Percentiles rank a stretch among this genome's conserved stretches.
Evolutionary conservation across 2,113 vertebrate genomes (phyloP).

Genomic region (Amazona vittata): DNA sequence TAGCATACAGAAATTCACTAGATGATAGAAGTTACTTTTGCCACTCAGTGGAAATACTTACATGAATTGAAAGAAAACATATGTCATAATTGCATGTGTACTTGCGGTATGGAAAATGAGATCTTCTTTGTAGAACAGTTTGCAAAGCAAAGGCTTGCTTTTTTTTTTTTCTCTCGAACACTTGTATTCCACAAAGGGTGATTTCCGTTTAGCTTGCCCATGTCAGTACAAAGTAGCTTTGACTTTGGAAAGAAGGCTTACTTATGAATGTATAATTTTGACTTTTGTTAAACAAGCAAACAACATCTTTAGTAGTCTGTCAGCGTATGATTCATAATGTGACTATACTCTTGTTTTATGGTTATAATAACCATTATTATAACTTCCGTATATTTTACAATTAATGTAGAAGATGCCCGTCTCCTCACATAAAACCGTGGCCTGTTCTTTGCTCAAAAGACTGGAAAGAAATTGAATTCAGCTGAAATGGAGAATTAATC

Average conservation of each 20-base stretch:
- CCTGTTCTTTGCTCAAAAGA: neutral
- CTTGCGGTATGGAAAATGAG: slow-evolving; percentile 6
- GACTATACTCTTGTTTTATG: neutral
- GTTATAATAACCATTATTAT: neutral
- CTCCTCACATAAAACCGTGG: neutral
- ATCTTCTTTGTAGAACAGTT: neutral
- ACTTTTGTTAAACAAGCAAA: neutral
- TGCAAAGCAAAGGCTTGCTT: neutral
- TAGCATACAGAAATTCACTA: neutral
- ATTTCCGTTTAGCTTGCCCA: neutral
- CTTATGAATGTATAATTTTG: neutral
- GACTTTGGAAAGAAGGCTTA: neutral
- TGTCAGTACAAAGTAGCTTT: neutral
- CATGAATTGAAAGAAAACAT: neutral
- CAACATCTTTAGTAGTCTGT: neutral
- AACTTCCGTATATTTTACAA: neutral
- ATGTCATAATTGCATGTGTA: neutral
- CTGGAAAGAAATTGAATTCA: neutral
- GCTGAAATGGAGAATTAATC: neutral
- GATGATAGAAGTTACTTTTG: neutral
- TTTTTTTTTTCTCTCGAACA: neutral
- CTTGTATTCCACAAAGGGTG: neutral
- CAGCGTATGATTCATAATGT: neutral
- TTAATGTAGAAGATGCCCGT: neutral
- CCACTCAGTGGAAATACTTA: slow-evolving; percentile 16